A percentile compares a stretch with the other conserved stretches of the same genome.
Evolutionary conservation across 2,113 vertebrate genomes (phyloP).

Genomic region (Eonycteris spelaea): DNA sequence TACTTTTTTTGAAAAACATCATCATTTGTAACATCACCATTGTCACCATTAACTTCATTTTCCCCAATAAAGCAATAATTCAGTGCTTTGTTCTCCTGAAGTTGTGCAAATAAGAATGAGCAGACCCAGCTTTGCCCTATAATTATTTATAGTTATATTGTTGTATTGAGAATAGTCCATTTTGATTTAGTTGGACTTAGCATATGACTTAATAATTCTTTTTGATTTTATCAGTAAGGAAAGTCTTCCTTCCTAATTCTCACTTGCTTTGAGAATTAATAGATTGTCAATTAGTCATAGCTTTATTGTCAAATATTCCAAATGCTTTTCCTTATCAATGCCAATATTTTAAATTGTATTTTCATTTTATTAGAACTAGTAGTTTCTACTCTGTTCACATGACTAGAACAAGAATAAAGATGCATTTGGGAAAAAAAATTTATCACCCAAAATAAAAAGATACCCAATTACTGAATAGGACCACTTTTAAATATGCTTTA

Average conservation of each 20-base stretch:
- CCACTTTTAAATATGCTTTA: neutral
- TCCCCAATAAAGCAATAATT: neutral
- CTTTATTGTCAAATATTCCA: neutral
- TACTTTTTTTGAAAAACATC: neutral
- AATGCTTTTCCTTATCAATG: conserved; percentile 7
- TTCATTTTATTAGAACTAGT: neutral
- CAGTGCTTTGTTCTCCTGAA: neutral
- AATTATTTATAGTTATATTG: neutral
- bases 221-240: neutral
- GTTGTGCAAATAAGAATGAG: neutral
- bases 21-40: neutral
- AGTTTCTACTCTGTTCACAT: neutral
- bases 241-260: neutral
- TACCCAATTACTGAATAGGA: neutral
- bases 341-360: neutral
- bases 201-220: neutral
- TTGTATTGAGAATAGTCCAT: neutral
- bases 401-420: neutral
- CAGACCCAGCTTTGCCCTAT: neutral
- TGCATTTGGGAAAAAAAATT: neutral
- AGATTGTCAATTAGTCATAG: neutral
- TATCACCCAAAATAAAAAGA: neutral
- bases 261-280: conserved; percentile 23
- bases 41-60: neutral
- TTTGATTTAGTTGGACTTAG: neutral